Evolutionary conservation across 2,888 invertebrate genomes (phyloP).

Genomic region (Dorcus parallelipipedus): DNA sequence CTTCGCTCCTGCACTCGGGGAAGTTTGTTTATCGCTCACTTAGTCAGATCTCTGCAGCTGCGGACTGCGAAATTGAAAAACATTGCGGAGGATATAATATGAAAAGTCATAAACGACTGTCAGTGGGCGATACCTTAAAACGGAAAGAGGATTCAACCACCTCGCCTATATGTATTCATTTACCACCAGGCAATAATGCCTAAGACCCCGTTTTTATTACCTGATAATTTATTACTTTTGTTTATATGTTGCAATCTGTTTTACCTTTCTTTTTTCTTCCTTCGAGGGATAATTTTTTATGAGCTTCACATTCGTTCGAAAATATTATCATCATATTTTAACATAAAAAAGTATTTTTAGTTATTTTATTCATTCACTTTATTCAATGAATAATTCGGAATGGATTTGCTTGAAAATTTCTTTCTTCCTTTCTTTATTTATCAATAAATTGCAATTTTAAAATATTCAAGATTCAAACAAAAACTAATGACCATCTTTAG

Average conservation of each 20-base stretch:
- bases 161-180: conserved; percentile 29
- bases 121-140: conserved; percentile 34
- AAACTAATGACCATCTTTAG: too few species aligned
- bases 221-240: conserved; percentile 33
- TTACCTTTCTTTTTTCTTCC: not conserved
- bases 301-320: too few species aligned
- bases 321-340: too few species aligned
- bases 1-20: conserved; percentile 27
- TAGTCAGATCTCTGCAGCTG: conserved; percentile 39
- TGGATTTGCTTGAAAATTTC: too few species aligned
- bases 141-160: conserved; percentile 28
- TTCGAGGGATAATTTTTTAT: too few species aligned
- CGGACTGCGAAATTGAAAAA: conserved; percentile 45
- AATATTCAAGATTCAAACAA: too few species aligned
- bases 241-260: conserved; percentile 18
- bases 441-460: too few species aligned
- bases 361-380: too few species aligned
- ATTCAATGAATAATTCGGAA: too few species aligned
- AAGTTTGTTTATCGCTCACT: conserved; percentile 41
- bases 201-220: conserved; percentile 28
- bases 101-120: conserved; percentile 41
- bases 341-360: too few species aligned
- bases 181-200: conserved; percentile 31
- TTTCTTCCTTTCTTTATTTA: too few species aligned
- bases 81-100: conserved; percentile 38